Evolutionary conservation across 23 tunicate species (phyloP).

Genomic region (Trididemnum nubilum): DNA sequence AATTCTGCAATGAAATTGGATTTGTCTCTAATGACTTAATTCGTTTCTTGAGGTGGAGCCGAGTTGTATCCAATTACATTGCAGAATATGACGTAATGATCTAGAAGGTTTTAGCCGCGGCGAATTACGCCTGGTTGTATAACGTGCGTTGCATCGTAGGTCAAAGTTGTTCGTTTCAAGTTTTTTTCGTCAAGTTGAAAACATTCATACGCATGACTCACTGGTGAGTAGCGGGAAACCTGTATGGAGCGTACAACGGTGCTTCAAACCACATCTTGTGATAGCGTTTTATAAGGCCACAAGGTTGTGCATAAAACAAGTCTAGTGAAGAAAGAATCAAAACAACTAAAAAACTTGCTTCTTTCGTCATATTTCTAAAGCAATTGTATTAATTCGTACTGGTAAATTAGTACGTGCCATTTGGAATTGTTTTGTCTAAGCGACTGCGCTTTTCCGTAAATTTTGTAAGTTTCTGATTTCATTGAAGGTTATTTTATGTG

Average conservation of each 20-base stretch:
- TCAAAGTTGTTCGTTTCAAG: too few relatives aligned
- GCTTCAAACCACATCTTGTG: background rate
- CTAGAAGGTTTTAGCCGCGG: too few relatives aligned
- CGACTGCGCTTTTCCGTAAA: slow-evolving; percentile 24
- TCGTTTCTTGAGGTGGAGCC: too few relatives aligned
- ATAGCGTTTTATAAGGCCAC: background rate
- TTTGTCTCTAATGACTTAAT: too few relatives aligned
- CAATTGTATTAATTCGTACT: background rate
- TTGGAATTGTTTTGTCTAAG: background rate
- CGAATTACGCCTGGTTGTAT: too few relatives aligned
- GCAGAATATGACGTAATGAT: too few relatives aligned
- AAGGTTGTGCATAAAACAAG: background rate
- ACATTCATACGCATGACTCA: too few relatives aligned
- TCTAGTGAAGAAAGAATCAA: background rate
- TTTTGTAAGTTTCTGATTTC: background rate
- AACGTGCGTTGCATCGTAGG: too few relatives aligned
- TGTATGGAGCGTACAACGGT: background rate
- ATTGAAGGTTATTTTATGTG: slow-evolving; percentile 5
- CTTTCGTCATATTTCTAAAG: background rate
- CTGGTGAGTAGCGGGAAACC: too few relatives aligned
- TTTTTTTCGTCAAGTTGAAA: too few relatives aligned
- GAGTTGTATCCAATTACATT: too few relatives aligned
- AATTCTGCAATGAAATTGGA: too few relatives aligned
- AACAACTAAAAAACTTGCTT: background rate
- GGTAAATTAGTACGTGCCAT: slow-evolving; percentile 4